Evolutionary conservation across 2,797 vertebrate species (phyloP).

Genomic region (Cirrhinus mrigala): DNA sequence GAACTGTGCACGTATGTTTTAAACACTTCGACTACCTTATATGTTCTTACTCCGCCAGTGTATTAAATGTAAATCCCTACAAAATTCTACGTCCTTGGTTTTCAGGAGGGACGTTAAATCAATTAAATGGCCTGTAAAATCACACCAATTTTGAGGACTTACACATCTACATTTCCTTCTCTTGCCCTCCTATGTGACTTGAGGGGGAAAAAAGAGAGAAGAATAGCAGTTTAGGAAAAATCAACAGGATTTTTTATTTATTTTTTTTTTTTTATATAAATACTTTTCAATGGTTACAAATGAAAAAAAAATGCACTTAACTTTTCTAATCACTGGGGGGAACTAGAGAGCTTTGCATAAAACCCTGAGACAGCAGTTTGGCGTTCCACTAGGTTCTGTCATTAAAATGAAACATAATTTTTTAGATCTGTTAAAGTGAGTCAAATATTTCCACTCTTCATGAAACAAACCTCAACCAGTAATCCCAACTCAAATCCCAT

Average conservation of each 20-base stretch:
- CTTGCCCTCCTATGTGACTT: background rate
- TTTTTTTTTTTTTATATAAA: too few relatives aligned
- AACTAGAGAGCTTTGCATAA: slow-evolving; percentile 50
- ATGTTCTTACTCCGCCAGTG: too few relatives aligned
- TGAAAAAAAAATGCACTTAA: background rate
- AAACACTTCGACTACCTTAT: too few relatives aligned
- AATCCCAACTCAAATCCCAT: slow-evolving; percentile 4
- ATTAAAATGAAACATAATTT: background rate
- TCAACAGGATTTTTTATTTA: too few relatives aligned
- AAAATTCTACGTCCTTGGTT: too few relatives aligned
- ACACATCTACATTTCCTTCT: background rate
- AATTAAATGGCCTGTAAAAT: background rate
- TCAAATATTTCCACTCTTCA: background rate
- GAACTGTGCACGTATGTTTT: too few relatives aligned
- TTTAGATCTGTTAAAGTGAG: background rate
- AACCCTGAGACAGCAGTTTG: background rate
- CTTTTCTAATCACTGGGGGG: slow-evolving; percentile 49
- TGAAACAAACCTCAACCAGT: background rate
- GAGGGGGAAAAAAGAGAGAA: too few relatives aligned
- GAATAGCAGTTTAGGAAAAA: too few relatives aligned
- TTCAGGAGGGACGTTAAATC: background rate
- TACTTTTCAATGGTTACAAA: too few relatives aligned
- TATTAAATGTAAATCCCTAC: too few relatives aligned
- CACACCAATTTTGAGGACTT: too few relatives aligned
- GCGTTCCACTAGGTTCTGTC: background rate